phyloP scores from a whole-genome alignment of 2,797 vertebrate genomes.

The Pipistrellus nathusii region DNA sequence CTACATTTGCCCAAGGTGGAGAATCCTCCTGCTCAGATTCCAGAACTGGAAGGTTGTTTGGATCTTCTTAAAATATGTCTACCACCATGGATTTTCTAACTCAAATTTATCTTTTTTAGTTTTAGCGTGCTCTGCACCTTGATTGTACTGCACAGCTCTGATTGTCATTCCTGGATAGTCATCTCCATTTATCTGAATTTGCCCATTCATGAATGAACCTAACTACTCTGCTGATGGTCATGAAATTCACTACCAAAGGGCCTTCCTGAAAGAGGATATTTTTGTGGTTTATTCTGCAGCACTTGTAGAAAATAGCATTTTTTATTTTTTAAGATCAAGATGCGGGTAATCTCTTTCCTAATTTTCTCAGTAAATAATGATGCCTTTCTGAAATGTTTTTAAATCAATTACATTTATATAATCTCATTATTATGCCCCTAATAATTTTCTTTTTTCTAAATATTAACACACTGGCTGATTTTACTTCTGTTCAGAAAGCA shows the following conservation, averaged over 20 bases:
- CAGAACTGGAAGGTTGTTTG: not conserved
- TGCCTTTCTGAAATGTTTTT: conserved; percentile 80
- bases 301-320: conserved; percentile 53
- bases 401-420: conserved; percentile 71
- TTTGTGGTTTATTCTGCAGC: conserved; percentile 44
- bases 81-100: not conserved
- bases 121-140: not conserved
- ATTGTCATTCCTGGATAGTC: no score
- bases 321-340: conserved; percentile 76
- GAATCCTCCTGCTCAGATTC: not conserved
- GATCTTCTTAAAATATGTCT: not conserved
- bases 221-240: not conserved
- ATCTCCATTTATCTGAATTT: not conserved
- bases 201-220: not conserved
- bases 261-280: conserved; percentile 22
- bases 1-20: not conserved
- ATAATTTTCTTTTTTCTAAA: conserved; percentile 65
- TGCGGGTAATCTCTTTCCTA: conserved; percentile 81
- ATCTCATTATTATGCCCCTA: conserved; percentile 68
- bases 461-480: conserved; percentile 67
- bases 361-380: conserved; percentile 79
- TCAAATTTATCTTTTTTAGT: not conserved
- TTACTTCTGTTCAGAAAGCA: conserved; percentile 60
- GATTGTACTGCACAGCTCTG: not conserved
- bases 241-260: not conserved